Conservation (phyloP, 2,797 vertebrate species). For the Gadopsis bispinosus region DNA sequence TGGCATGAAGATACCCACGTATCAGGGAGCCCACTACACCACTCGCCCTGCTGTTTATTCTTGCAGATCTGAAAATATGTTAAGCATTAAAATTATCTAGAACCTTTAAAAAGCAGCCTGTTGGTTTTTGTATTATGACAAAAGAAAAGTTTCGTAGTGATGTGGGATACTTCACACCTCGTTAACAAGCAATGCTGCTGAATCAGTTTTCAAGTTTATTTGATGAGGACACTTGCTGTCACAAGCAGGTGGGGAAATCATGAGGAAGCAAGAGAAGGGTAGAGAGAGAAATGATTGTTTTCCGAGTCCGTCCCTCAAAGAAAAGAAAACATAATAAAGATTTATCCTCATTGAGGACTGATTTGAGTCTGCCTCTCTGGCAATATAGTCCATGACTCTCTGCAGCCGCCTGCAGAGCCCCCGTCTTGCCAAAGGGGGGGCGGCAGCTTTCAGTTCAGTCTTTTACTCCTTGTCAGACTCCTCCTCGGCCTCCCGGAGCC, state of each 20-base stretch:
- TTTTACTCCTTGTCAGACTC: constrained; percentile 96
- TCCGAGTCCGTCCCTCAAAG: constrained; percentile 78
- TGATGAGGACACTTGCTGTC: constrained; percentile 81
- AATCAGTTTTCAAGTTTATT: constrained; percentile 80
- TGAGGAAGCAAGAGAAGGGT: constrained; percentile 75
- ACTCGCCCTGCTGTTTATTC: constrained; percentile 53
- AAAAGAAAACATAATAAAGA: constrained; percentile 70
- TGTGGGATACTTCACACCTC: constrained; percentile 73
- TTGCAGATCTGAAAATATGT: constrained; percentile 66
- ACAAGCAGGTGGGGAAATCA: constrained; percentile 75
- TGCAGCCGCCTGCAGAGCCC: constrained; percentile 53
- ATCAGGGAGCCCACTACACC: constrained; percentile 62
- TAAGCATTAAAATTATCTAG: constrained; percentile 72
- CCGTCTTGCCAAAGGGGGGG: constrained; percentile 51
- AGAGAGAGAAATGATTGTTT: constrained; percentile 80
- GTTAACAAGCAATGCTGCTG: constrained; percentile 79
- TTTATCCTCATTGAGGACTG: constrained; percentile 83
- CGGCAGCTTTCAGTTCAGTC: constrained; percentile 54
- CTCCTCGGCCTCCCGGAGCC: constrained; percentile 96
- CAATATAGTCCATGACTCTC: constrained; percentile 72
- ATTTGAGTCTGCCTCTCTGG: constrained; percentile 81
- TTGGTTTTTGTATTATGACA: constrained; percentile 75
- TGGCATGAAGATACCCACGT: constrained; percentile 64
- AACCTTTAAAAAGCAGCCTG: constrained; percentile 80
- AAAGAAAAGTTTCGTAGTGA: constrained; percentile 69